Conservation (phyloP, 2,888 invertebrate genomes). For the Torymus texanus region DNA sequence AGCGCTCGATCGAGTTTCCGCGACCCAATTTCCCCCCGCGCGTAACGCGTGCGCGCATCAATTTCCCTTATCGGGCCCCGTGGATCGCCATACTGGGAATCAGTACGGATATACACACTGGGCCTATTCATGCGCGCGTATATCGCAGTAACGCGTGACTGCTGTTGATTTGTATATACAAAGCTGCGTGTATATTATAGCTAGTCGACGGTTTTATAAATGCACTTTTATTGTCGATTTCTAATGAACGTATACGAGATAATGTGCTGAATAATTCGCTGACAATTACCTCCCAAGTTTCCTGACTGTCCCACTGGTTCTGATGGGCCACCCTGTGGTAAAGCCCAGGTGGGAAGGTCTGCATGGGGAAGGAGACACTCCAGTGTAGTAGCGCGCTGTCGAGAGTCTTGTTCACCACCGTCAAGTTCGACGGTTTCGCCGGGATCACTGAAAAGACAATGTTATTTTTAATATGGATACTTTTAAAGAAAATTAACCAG, state of each 20-base stretch:
- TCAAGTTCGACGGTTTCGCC: slow-evolving; percentile 76
- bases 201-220: too few relatives aligned
- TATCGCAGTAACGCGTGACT: too few relatives aligned
- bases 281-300: slow-evolving; percentile 74
- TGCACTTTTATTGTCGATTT: too few relatives aligned
- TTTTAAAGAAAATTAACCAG: too few relatives aligned
- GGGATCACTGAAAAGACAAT: slow-evolving; percentile 74
- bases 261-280: too few relatives aligned
- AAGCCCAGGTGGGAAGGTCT: slow-evolving; percentile 76
- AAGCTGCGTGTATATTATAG: too few relatives aligned
- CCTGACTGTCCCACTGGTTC: slow-evolving; percentile 75
- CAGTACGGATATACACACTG: too few relatives aligned
- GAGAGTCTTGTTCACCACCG: slow-evolving; percentile 74
- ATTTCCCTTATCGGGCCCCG: slow-evolving; percentile 46
- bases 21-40: slow-evolving; percentile 36
- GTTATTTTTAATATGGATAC: background rate
- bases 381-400: slow-evolving; percentile 76
- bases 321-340: slow-evolving; percentile 77
- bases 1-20: too few relatives aligned
- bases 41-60: slow-evolving; percentile 29
- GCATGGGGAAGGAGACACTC: slow-evolving; percentile 76
- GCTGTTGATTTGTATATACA: too few relatives aligned
- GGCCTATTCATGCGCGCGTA: too few relatives aligned
- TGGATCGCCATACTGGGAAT: too few relatives aligned
- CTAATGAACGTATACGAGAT: too few relatives aligned